Percentiles rank a stretch among this genome's conserved stretches.
These are phyloP conservation scores for Conus canariensis DNA, from an alignment of 2,888 invertebrate genomes.

Conservation along the genomic window DNA sequence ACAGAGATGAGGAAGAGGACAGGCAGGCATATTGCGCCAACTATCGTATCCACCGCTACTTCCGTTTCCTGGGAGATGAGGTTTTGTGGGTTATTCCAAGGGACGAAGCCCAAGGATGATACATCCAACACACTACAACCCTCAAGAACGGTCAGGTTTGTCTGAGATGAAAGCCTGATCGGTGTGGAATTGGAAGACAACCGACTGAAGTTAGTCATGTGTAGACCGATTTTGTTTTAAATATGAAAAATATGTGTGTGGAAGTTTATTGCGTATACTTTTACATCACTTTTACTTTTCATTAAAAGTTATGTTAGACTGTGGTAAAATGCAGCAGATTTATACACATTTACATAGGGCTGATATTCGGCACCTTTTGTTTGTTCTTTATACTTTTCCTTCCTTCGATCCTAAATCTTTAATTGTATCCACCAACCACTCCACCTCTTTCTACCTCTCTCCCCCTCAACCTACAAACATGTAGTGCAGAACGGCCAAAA, in stretches of 20 bases:
- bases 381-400: not conserved
- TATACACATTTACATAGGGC: not conserved
- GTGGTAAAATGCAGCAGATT: not conserved
- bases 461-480: not conserved
- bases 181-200: not conserved
- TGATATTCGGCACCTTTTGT: too few species aligned
- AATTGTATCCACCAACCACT: not conserved
- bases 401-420: not conserved
- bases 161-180: too few species aligned
- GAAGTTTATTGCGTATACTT: too few species aligned
- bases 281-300: not conserved
- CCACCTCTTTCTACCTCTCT: not conserved
- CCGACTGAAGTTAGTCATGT: not conserved
- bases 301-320: not conserved
- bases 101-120: not conserved
- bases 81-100: slow-evolving; percentile 15
- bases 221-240: not conserved
- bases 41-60: not conserved
- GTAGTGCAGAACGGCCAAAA: not conserved
- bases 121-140: not conserved
- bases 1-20: not conserved
- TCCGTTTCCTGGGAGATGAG: not conserved
- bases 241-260: not conserved
- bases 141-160: not conserved
- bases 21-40: not conserved